phyloP scores from a whole-genome alignment of 1,140 invertebrate genomes.

The Mizuhopecten yessoensis region DNA sequence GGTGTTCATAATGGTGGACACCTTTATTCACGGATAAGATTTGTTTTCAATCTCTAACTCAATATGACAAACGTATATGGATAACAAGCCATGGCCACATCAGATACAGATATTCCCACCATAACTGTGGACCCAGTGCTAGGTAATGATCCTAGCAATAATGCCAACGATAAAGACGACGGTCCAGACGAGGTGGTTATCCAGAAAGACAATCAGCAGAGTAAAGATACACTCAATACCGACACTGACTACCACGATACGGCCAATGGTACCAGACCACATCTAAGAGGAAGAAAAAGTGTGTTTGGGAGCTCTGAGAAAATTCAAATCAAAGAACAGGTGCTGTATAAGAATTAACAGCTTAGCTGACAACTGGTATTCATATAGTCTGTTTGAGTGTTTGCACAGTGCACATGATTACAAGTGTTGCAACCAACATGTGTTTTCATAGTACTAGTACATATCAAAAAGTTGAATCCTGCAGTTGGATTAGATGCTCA shows the following conservation, averaged over 20 bases:
- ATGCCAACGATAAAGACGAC: neutral
- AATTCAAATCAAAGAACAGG: constrained; percentile 3
- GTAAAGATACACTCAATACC: neutral
- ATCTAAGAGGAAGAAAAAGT: neutral
- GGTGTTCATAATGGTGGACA: neutral
- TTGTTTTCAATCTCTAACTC: neutral
- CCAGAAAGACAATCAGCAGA: neutral
- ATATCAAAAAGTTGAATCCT: too few species aligned
- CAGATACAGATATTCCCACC: neutral
- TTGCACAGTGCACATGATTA: too few species aligned
- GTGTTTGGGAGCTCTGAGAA: neutral
- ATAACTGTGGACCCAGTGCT: neutral
- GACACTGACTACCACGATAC: neutral
- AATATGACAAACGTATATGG: neutral
- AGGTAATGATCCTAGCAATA: neutral
- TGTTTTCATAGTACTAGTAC: too few species aligned
- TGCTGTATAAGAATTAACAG: neutral
- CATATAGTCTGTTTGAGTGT: too few species aligned
- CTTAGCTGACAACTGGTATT: too few species aligned
- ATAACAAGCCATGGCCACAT: neutral
- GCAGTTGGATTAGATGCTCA: too few species aligned
- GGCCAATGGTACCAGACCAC: neutral
- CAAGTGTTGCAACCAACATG: too few species aligned
- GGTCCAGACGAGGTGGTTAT: neutral
- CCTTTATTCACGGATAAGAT: neutral